These are phyloP conservation scores for Bos javanicus DNA, from an alignment of 2,113 vertebrate genomes.

Conservation along the genomic window DNA sequence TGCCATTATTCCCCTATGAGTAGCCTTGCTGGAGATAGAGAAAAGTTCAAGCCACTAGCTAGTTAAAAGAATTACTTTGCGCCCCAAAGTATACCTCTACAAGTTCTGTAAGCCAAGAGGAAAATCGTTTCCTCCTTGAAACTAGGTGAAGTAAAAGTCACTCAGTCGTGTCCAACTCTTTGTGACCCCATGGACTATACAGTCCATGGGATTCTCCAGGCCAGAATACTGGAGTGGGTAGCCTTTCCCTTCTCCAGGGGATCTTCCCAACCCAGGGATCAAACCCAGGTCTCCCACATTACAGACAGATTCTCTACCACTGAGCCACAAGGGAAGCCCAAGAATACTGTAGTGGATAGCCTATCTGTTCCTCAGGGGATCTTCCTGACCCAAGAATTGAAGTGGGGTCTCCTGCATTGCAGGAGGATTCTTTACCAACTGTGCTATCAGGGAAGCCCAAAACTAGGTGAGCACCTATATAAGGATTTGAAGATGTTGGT, in stretches of 20 bases:
- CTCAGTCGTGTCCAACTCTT: not conserved
- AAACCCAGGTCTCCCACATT: fast-evolving
- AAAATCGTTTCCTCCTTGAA: not conserved
- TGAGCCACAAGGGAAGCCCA: not conserved
- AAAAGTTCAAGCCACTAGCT: not conserved
- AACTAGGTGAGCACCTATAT: not conserved
- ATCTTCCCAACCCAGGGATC: not conserved
- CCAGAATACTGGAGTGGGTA: not conserved
- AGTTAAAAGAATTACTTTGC: not conserved
- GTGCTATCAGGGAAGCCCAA: not conserved
- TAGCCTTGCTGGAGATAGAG: not conserved
- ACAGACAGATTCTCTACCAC: not conserved
- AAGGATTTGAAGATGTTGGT: not conserved
- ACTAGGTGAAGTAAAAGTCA: not conserved
- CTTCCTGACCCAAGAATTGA: not conserved
- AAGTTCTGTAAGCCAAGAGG: not conserved
- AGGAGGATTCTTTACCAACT: not conserved
- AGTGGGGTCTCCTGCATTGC: not conserved
- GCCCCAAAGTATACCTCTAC: not conserved
- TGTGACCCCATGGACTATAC: not conserved
- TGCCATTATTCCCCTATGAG: not conserved
- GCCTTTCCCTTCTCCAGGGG: not conserved
- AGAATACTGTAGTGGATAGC: not conserved
- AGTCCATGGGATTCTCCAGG: not conserved
- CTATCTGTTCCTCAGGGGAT: not conserved